Percentiles rank a stretch among this genome's conserved stretches.
Evolutionary conservation across 2,888 invertebrate species (phyloP).

Genomic region (Drosophila mimica): DNA sequence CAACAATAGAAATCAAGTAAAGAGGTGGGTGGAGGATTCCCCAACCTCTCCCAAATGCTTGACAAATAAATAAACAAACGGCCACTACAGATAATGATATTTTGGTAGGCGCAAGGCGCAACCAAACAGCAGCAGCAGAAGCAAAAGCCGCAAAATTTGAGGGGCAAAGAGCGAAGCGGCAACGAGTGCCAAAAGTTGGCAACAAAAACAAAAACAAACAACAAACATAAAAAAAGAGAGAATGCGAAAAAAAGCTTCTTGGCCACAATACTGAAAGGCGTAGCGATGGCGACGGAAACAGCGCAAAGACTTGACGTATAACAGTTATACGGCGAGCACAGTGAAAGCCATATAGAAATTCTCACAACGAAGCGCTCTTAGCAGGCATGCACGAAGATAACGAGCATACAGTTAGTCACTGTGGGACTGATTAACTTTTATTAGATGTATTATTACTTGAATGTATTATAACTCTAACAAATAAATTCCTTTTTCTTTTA

Average conservation of each 20-base stretch:
- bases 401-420: constrained; percentile 31
- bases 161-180: constrained; percentile 43
- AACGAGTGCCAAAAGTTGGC: constrained; percentile 47
- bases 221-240: constrained; percentile 57
- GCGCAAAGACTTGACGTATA: constrained; percentile 55
- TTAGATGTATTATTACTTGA: not conserved
- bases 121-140: constrained; percentile 40
- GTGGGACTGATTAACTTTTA: not conserved
- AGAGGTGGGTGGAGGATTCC: not conserved
- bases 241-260: constrained; percentile 53
- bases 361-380: constrained; percentile 17
- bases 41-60: constrained; percentile 26
- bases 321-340: constrained; percentile 43
- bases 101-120: constrained; percentile 35
- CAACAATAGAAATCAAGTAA: constrained; percentile 1
- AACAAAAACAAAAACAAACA: constrained; percentile 74
- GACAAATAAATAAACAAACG: constrained; percentile 74
- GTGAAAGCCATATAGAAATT: constrained; percentile 18
- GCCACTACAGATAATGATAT: constrained; percentile 73
- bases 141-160: constrained; percentile 58
- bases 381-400: constrained; percentile 52
- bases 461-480: too few species aligned
- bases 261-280: constrained; percentile 27
- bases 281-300: constrained; percentile 37
- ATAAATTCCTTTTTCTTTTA: too few species aligned